Evolutionary conservation across 2,888 invertebrate species (phyloP).

Genomic region (Yponomeuta plumbellus): DNA sequence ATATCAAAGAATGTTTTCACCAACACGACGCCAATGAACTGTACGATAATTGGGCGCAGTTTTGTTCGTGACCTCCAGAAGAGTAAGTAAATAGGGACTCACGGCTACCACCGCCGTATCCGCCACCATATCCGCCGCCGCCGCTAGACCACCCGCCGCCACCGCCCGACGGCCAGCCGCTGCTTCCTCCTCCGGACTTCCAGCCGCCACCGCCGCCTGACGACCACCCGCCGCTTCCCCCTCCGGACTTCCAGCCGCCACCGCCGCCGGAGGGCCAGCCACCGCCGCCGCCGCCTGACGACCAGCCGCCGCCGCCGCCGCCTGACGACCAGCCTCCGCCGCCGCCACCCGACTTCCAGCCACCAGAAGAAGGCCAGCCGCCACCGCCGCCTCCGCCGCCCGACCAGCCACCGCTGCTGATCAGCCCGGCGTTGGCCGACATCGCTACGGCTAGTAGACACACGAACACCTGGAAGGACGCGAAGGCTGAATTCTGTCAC

Average conservation of each 20-base stretch:
- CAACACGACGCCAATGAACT: no score
- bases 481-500: background rate
- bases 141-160: constrained; percentile 32
- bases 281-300: constrained; percentile 23
- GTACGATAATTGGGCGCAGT: no score
- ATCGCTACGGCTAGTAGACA: constrained; percentile 62
- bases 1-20: no score
- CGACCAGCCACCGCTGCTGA: constrained; percentile 42
- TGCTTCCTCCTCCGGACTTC: constrained; percentile 29
- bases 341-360: constrained; percentile 42
- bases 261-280: constrained; percentile 28
- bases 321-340: constrained; percentile 26
- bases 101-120: constrained; percentile 19
- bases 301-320: constrained; percentile 32
- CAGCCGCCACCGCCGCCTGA: constrained; percentile 30
- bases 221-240: constrained; percentile 25
- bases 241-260: constrained; percentile 23
- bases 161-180: constrained; percentile 26
- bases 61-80: no score
- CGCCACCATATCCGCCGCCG: constrained; percentile 26
- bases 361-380: constrained; percentile 32
- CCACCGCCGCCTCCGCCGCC: constrained; percentile 29
- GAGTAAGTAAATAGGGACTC: constrained; percentile 1
- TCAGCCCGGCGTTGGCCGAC: constrained; percentile 55
- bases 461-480: constrained; percentile 53